Base-by-base conservation (phyloP, 2,888 invertebrate species). In the Elysia crispata region DNA sequence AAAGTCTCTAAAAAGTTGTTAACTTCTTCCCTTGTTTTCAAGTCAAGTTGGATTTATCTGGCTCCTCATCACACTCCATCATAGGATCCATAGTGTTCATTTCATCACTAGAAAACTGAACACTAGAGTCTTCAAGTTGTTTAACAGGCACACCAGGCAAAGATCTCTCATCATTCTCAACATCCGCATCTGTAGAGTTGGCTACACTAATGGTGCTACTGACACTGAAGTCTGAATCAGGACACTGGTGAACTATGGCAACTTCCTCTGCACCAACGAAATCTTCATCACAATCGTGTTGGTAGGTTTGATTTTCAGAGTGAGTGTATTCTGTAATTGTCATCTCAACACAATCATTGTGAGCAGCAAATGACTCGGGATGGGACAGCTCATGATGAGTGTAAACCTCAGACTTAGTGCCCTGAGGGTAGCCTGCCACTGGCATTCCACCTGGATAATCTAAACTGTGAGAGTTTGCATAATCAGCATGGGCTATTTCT, bases 51-150 rank as follows among this genome's bases (percentile, higher is more conserved):
- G 25, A 28, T 67, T 62, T 69, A 70, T 83, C 83, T 28, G 81
- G 79, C 33, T 85, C 85, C 0, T 86, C 86, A 77, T 86, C 85
- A n/a, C 82, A 84, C 66, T 84, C 86, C 85, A 86, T 85, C 85
- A 86, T 84, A 15, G 86, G 86, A 64, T 85, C 85, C 84, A 86
- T 83, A 11, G 72, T 81, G 49, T 83, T 83, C 69, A 76, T 77
- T 20, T 81, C 50, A 25, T 76, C 76, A 1, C 54, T 50, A 1
- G 57, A 28, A 23, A 23, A 23, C 23, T 23, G n/a, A 20, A 60
- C 60, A 20, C 60, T 23, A 8, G 20, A 20, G 23, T 60, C 60
- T 23, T 60, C 60, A 20, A 60, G 20, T 41, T 41, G 41, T 41
- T 41, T 41, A 3, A 41, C 41, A 11, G 41, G 11, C 41, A 41